These are phyloP conservation scores for Drosophila flavopinicola DNA, from an alignment of 2,888 invertebrate species.

Conservation along the genomic window DNA sequence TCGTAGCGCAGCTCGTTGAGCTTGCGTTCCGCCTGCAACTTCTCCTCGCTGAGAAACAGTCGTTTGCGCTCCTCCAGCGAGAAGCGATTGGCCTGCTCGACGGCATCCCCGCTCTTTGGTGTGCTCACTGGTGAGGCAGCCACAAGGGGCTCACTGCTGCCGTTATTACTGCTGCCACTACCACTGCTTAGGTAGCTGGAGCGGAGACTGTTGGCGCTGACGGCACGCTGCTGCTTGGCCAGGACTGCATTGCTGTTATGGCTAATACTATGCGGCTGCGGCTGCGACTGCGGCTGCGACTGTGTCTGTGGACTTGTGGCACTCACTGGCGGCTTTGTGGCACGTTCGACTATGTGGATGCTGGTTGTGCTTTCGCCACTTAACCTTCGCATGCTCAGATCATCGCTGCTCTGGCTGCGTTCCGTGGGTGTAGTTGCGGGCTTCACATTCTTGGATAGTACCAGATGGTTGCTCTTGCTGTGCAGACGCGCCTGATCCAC, in stretches of 20 bases:
- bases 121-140: slow-evolving; percentile 48
- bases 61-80: slow-evolving; percentile 82
- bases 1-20: slow-evolving; percentile 78
- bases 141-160: slow-evolving; percentile 48
- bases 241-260: slow-evolving; percentile 52
- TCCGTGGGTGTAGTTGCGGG: slow-evolving; percentile 51
- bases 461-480: slow-evolving; percentile 86
- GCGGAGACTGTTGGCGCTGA: slow-evolving; percentile 61
- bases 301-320: slow-evolving; percentile 17
- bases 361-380: slow-evolving; percentile 85
- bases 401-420: slow-evolving; percentile 75
- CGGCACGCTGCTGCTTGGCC: slow-evolving; percentile 65
- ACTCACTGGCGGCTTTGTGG: slow-evolving; percentile 68
- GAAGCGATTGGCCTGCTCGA: slow-evolving; percentile 41
- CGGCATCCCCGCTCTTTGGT: slow-evolving; percentile 32
- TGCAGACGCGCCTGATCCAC: slow-evolving; percentile 88
- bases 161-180: slow-evolving; percentile 34
- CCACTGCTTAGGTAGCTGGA: slow-evolving; percentile 51
- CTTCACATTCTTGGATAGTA: slow-evolving; percentile 87
- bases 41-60: slow-evolving; percentile 81
- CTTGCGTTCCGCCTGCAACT: slow-evolving; percentile 75
- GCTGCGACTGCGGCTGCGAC: too few species aligned
- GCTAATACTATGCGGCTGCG: slow-evolving; percentile 45
- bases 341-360: slow-evolving; percentile 57
- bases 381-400: slow-evolving; percentile 82